These are phyloP conservation scores for Oryctes rhinoceros DNA, from an alignment of 1,140 invertebrate genomes.

Conservation along the genomic window DNA sequence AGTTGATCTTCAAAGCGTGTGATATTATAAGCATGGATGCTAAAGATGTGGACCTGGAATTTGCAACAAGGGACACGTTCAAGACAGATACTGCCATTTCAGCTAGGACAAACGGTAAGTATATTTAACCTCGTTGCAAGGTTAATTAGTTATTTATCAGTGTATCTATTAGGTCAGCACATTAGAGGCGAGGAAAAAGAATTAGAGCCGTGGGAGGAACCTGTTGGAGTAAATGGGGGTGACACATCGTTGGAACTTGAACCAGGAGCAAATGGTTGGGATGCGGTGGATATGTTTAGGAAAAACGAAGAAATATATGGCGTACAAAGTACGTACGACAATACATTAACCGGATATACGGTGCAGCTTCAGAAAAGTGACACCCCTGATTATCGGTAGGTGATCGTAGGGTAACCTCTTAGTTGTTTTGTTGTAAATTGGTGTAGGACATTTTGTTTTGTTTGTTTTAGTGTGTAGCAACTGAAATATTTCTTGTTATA, in stretches of 20 bases:
- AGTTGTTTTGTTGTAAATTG: too few relatives aligned
- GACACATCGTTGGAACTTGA: slow-evolving; percentile 72
- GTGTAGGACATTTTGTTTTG: too few relatives aligned
- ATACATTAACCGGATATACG: slow-evolving; percentile 87
- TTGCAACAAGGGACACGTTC: slow-evolving; percentile 84
- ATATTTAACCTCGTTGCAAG: background rate
- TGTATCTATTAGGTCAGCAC: slow-evolving; percentile 42
- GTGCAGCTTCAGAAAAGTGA: slow-evolving; percentile 83
- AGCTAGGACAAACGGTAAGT: slow-evolving; percentile 68
- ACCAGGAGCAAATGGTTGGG: slow-evolving; percentile 87
- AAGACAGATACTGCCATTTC: slow-evolving; percentile 80
- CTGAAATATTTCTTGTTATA: too few relatives aligned
- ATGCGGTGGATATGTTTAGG: slow-evolving; percentile 92
- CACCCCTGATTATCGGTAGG: slow-evolving; percentile 82
- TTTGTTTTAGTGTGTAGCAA: too few relatives aligned
- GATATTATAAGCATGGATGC: slow-evolving; percentile 83
- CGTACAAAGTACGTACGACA: slow-evolving; percentile 84
- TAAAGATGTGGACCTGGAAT: slow-evolving; percentile 86
- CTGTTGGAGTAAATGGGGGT: slow-evolving; percentile 65
- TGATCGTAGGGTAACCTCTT: slow-evolving; percentile 31
- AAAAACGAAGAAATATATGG: slow-evolving; percentile 92
- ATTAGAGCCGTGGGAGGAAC: slow-evolving; percentile 88
- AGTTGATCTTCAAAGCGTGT: slow-evolving; percentile 83
- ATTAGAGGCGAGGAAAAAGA: slow-evolving; percentile 73
- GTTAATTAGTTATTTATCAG: background rate